Conservation (phyloP, 2,888 invertebrate genomes). For the Acanthosepion pharaonis region DNA sequence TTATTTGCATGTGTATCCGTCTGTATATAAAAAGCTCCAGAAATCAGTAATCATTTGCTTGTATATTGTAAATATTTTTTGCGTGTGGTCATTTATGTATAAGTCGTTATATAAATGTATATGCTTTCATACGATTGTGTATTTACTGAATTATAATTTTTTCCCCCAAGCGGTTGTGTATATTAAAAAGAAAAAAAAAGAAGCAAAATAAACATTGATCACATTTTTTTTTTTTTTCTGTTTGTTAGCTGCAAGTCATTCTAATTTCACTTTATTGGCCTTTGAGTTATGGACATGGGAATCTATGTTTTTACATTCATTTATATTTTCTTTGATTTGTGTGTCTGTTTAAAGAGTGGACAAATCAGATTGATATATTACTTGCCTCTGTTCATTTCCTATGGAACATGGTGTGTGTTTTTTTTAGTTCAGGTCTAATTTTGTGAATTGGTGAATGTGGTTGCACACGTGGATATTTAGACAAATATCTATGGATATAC, state of each 20-base stretch:
- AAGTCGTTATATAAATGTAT: too few species aligned
- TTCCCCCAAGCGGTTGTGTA: neutral
- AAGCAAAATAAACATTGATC: neutral
- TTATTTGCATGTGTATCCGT: neutral
- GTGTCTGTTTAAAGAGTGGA: neutral
- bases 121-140: neutral
- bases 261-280: neutral
- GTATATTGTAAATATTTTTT: neutral
- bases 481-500: too few species aligned
- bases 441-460: neutral
- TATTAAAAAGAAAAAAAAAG: neutral
- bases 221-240: neutral
- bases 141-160: neutral
- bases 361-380: neutral
- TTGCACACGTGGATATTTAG: neutral
- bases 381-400: neutral
- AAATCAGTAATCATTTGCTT: neutral
- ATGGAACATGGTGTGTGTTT: neutral
- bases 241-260: conserved; percentile 1
- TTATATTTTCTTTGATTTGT: neutral
- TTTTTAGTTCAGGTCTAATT: neutral
- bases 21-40: neutral
- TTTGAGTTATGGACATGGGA: neutral
- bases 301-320: neutral
- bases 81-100: neutral